Evolutionary conservation across 1,140 invertebrate species (phyloP), one percentile per base, ranked within the genome.

Genomic region (Drosophila hydei): DNA sequence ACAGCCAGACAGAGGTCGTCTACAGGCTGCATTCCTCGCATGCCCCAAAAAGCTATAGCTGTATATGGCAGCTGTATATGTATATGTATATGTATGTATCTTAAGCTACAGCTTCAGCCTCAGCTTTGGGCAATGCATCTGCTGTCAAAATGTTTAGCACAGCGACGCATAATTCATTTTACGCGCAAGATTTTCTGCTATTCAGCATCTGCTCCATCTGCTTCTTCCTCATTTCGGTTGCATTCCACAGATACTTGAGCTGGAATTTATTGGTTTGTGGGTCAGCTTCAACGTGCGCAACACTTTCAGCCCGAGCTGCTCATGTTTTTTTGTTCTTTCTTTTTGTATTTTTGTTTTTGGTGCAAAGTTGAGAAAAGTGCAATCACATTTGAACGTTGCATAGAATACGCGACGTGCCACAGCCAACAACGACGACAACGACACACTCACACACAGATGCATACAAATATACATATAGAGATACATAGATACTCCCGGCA

Each of bases 71-170:
- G 54, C 50, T 59, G 51, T 70, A 21, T 25, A 16, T 61, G 55
- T 48, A 25, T 36, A 9, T 56, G 40, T 42, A 43, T 27, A 38
- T 61, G 54, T 47, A 18, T 79, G 78, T 77, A 73, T 80, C 73
- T 87, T 69, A 67, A 48, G 75, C 63, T 76, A 63, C 60, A 38
- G 47, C 75, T 60, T 56, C 36, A 48, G 63, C 36, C 56, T 45
- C 9, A 8, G 18, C 42, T 42, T 7, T 7, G 38, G 6, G n/a
- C 30, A 45, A 14, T 60, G 69, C 54, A 59, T 68, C 59, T 59
- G 47, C 52, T 84, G 79, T 88, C 79, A 88, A 85, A 89, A 79
- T 88, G 78, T 89, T 89, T 89, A 77, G 74, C 76, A 74, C 79
- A 67, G 60, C 58, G 42, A 9, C 51, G 77, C 84, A 88, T 88